phyloP scores from a whole-genome alignment of 2,888 invertebrate genomes.

The Asteroscopus sphinx region DNA sequence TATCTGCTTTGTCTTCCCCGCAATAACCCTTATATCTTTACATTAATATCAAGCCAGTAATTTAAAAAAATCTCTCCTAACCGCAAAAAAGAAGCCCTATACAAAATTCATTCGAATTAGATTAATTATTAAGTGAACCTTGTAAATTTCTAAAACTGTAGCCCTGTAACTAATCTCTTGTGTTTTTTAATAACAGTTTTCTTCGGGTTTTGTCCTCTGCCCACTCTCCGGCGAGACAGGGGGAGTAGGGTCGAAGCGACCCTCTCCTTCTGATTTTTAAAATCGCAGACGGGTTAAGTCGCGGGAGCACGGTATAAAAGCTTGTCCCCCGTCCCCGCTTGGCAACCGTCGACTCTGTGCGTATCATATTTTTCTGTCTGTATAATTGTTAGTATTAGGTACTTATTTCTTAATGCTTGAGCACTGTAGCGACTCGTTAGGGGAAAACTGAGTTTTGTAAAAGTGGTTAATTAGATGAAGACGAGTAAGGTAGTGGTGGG shows the following conservation, averaged over 20 bases:
- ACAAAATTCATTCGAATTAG: constrained; percentile 18
- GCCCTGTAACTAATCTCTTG: constrained; percentile 79
- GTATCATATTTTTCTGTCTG: constrained; percentile 58
- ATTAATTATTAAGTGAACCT: constrained; percentile 32
- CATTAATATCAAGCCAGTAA: neutral
- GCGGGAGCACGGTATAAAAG: constrained; percentile 62
- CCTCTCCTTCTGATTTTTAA: constrained; percentile 83
- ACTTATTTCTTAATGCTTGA: constrained; percentile 33
- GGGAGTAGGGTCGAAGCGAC: constrained; percentile 55
- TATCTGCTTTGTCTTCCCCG: too few relatives aligned
- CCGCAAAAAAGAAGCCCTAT: constrained; percentile 2
- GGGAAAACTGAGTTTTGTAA: neutral
- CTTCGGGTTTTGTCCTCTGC: constrained; percentile 76
- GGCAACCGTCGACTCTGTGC: constrained; percentile 59
- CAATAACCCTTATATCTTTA: too few relatives aligned
- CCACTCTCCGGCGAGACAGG: constrained; percentile 69
- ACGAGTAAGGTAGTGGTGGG: neutral
- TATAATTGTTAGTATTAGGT: constrained; percentile 47
- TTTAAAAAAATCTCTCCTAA: neutral
- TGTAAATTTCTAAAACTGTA: constrained; percentile 71
- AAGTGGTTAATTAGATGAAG: constrained; percentile 12
- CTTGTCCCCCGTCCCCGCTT: constrained; percentile 60
- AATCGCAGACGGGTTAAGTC: constrained; percentile 86
- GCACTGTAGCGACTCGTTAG: constrained; percentile 6
- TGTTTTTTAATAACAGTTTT: constrained; percentile 85